Conservation (phyloP, 2,113 vertebrate genomes). For the Brachyistius frenatus region DNA sequence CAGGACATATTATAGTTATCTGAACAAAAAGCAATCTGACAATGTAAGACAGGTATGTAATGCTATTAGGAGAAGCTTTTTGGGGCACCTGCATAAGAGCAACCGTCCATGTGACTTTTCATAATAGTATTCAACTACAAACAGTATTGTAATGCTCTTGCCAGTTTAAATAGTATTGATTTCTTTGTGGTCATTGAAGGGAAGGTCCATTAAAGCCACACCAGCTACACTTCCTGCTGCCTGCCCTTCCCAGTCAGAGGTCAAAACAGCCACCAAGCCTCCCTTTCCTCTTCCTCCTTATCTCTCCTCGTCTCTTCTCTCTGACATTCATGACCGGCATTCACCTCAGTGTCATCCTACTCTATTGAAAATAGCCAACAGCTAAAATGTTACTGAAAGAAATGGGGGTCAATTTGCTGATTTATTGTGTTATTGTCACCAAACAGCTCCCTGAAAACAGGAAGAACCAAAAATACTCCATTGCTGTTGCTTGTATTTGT, state of each 20-base stretch:
- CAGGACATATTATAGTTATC: neutral
- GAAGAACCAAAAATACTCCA: neutral
- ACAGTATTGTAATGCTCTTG: conserved; percentile 11
- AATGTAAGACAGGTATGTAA: neutral
- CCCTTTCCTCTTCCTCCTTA: neutral
- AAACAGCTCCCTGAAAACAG: neutral
- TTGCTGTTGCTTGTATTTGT: neutral
- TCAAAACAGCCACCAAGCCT: conserved; percentile 18
- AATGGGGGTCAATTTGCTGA: conserved; percentile 4
- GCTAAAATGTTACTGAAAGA: neutral
- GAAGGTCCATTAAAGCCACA: conserved; percentile 49
- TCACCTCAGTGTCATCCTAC: conserved; percentile 1
- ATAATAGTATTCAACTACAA: neutral
- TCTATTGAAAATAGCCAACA: too few species aligned
- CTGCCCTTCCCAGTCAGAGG: conserved; percentile 42
- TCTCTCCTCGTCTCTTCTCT: neutral
- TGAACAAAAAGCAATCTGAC: neutral
- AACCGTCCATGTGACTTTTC: neutral
- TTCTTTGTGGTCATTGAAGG: conserved; percentile 57
- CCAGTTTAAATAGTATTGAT: conserved; percentile 62
- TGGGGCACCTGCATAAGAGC: neutral
- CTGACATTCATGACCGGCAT: conserved; percentile 8
- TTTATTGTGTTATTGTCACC: conserved; percentile 9
- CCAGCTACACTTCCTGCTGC: conserved; percentile 52
- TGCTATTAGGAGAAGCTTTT: neutral